Conservation (phyloP, 1,140 invertebrate genomes). For the Coenobita brevimanus region DNA sequence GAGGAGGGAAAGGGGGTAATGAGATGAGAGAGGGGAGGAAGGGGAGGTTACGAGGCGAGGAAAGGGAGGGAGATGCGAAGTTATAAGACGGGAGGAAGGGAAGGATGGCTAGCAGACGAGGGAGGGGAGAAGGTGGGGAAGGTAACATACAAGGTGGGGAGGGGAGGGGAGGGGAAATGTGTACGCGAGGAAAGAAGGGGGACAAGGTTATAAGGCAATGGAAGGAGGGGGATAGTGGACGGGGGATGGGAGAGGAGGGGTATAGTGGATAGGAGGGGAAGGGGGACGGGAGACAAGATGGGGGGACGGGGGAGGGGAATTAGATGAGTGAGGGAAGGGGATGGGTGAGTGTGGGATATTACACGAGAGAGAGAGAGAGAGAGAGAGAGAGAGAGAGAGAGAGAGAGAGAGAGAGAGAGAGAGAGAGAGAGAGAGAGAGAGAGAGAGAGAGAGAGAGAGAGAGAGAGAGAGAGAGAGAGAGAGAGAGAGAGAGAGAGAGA, state of each 20-base stretch:
- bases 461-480: neutral
- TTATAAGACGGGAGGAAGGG: neutral
- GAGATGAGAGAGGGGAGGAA: neutral
- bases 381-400: no score
- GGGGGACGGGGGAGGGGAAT: neutral
- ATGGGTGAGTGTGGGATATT: neutral
- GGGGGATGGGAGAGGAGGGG: neutral
- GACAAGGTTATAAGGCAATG: neutral
- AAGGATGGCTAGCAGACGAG: neutral
- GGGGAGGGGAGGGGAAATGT: neutral
- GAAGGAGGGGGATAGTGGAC: neutral
- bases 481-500: neutral
- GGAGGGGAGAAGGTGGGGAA: neutral
- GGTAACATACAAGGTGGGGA: no score
- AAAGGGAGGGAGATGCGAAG: no score
- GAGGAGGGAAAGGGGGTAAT: neutral
- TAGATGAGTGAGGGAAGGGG: neutral
- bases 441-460: neutral
- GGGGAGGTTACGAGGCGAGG: neutral
- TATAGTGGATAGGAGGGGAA: neutral
- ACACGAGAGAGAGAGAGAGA: conserved; percentile 6
- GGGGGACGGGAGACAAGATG: no score
- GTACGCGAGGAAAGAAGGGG: neutral
- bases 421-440: neutral
- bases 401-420: neutral